These are phyloP conservation scores for Ictalurus punctatus DNA, from an alignment of 2,113 vertebrate species.

Conservation along the genomic window DNA sequence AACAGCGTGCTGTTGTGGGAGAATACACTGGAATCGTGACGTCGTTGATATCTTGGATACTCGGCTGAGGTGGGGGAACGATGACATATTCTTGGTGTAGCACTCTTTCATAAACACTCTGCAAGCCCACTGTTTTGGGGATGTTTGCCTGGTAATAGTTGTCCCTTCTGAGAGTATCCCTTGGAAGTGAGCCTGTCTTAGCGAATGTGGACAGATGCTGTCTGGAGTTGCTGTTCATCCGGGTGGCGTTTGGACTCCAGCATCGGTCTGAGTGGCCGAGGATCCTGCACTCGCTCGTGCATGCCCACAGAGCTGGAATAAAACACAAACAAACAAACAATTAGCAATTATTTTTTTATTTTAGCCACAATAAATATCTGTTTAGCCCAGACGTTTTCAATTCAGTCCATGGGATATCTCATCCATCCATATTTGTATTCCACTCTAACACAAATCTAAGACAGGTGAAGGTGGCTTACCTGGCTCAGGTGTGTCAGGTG, in stretches of 20 bases:
- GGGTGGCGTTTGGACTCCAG: slow-evolving; percentile 90
- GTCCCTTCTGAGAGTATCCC: slow-evolving; percentile 86
- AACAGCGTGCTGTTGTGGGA: slow-evolving; percentile 77
- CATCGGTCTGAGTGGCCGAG: slow-evolving; percentile 95
- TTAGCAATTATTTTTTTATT: background rate
- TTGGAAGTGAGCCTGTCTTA: slow-evolving; percentile 88
- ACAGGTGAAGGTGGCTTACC: background rate
- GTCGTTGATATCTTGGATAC: slow-evolving; percentile 86
- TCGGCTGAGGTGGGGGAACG: slow-evolving; percentile 81
- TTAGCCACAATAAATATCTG: background rate
- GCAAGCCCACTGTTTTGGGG: slow-evolving; percentile 90
- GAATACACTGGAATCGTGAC: slow-evolving; percentile 83
- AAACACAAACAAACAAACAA: background rate
- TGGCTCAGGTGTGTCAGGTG: background rate
- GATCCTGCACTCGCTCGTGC: slow-evolving; percentile 94
- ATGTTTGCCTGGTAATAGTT: slow-evolving; percentile 92
- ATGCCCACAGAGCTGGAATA: slow-evolving; percentile 87
- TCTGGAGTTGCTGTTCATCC: slow-evolving; percentile 69
- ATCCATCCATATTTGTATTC: background rate
- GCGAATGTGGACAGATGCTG: slow-evolving; percentile 82
- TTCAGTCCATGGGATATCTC: background rate
- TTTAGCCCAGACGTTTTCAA: background rate
- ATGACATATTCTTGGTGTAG: slow-evolving; percentile 86
- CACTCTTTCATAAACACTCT: slow-evolving; percentile 96
- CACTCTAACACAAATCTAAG: background rate